Evolutionary conservation across 2,113 vertebrate species (phyloP), one percentile per base, ranked within the genome.

Genomic region (Prunella fulvescens): DNA sequence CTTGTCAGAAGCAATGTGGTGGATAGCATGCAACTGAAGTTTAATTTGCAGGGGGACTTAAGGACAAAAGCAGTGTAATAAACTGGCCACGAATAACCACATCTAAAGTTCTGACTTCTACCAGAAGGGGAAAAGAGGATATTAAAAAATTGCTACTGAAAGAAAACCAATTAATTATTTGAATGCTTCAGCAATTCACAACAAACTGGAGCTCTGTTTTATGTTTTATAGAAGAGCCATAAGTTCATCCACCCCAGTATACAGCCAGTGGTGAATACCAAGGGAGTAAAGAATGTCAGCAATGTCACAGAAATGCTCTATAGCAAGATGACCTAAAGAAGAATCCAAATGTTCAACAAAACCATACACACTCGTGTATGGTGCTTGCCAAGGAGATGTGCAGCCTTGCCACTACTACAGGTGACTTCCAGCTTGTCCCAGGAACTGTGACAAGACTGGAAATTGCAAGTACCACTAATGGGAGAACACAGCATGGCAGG

Each of bases 61-160:
- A 81, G 39, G 62, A 89, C 69, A 64, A 83, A 77, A 18, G 17
- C 8, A 57, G 53, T 11, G 19, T 15, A 86, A 62, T 39, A 79
- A 90, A 86, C 60, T 12, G 20, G 28, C 23, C 24, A 71, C 0
- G 0, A 76, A 91, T 45, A 83, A 53, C 14, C 33, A 73, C 16
- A 57, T 50, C n/a, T 26, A 10, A 86, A 57, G 33, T 35, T 19
- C 10, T 35, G 22, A 3, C 44, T 87, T 90, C 47, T 31, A 33
- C 18, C 0, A n/a, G n/a, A n/a, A n/a, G 0, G 19, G 12, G 10
- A 19, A 12, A 14, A 9, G 5, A 11, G 2, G 13, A 11, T 35
- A 25, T 48, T 28, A 67, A 57, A 94, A 71, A 74, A 18, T 11
- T 56, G 5, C 35, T 79, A 54, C 0, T 76, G 44, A 71, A 79